Conservation (phyloP, 1,140 invertebrate species). For the Conopomorpha cramerella region DNA sequence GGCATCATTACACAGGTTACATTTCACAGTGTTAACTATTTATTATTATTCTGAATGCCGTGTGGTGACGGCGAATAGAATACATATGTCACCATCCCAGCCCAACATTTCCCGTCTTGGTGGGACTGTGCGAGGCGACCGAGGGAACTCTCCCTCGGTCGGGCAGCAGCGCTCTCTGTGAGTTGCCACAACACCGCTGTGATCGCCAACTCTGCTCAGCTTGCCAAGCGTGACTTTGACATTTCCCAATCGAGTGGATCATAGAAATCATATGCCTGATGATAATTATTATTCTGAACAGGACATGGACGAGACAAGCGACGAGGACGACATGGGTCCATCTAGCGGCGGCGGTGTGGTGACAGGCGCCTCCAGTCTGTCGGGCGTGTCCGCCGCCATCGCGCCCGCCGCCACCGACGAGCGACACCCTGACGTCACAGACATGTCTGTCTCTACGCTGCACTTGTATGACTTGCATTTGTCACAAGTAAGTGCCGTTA, state of each 20-base stretch:
- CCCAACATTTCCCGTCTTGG: too few species aligned
- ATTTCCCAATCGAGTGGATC: background rate
- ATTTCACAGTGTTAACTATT: too few species aligned
- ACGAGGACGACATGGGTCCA: too few species aligned
- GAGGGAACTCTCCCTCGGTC: too few species aligned
- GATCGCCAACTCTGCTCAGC: background rate
- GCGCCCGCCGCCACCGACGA: conserved; percentile 9
- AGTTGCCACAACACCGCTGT: background rate
- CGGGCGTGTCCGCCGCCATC: too few species aligned
- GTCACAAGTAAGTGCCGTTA: too few species aligned
- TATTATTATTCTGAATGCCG: too few species aligned
- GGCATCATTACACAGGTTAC: too few species aligned
- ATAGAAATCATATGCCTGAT: background rate
- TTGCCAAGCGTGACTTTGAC: background rate
- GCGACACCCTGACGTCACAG: conserved; percentile 21
- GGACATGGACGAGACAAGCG: conserved; percentile 49
- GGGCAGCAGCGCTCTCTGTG: background rate
- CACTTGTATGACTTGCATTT: conserved; percentile 52
- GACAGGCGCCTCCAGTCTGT: conserved; percentile 4
- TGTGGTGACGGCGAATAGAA: too few species aligned
- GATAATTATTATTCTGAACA: conserved; percentile 4
- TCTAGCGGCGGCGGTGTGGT: conserved; percentile 7
- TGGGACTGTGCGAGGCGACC: too few species aligned
- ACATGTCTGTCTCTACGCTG: conserved; percentile 53
- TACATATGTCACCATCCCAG: too few species aligned